Conservation (phyloP, 2,797 vertebrate genomes). For the Myotis findleyi region DNA sequence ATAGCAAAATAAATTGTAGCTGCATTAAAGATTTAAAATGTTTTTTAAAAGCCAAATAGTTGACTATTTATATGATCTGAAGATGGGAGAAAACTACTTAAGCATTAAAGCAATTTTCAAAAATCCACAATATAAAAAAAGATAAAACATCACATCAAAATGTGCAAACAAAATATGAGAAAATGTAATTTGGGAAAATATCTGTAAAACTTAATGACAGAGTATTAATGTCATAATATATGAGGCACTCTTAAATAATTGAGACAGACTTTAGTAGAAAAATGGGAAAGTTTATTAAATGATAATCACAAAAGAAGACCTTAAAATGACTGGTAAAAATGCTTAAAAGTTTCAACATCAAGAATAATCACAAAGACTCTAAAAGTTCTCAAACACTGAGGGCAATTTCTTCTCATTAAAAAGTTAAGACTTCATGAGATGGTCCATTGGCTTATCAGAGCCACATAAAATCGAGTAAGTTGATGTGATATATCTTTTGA, state of each 20-base stretch:
- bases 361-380: not conserved
- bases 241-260: not conserved
- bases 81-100: not conserved
- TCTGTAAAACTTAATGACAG: not conserved
- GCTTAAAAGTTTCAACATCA: not conserved
- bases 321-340: constrained; percentile 19
- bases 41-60: constrained; percentile 15
- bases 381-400: constrained; percentile 4
- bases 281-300: not conserved
- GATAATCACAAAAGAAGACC: constrained; percentile 40
- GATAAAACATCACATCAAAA: not conserved
- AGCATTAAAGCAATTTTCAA: not conserved
- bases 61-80: constrained; percentile 8
- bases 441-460: not conserved
- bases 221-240: not conserved
- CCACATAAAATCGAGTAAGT: constrained; percentile 4
- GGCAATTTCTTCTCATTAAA: not conserved
- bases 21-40: constrained; percentile 1
- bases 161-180: constrained; percentile 27
- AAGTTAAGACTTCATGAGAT: constrained; percentile 43
- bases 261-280: constrained; percentile 31
- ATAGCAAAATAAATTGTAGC: not conserved
- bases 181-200: constrained; percentile 22
- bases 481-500: not conserved
- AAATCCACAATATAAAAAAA: not conserved